A percentile compares a stretch with the other conserved stretches of the same genome.
Conservation (phyloP, 1,140 invertebrate genomes). For the Rhyacophila brunnea region DNA sequence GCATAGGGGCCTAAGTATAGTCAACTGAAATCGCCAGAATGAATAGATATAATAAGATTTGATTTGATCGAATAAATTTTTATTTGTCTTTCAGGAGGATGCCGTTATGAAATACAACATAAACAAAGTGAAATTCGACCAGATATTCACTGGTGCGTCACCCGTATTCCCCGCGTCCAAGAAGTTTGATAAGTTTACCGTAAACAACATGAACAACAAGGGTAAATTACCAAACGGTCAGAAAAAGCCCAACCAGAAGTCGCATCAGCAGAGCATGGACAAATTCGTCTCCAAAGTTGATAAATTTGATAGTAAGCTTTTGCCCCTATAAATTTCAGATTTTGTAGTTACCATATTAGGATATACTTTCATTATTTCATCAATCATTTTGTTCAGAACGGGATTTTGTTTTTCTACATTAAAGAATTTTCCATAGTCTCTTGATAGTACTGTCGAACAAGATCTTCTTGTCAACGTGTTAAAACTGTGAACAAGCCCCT, state of each 20-base stretch:
- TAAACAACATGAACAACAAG: conserved; percentile 47
- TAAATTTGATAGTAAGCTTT: conserved; percentile 44
- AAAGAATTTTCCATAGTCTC: no score
- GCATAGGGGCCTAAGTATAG: no score
- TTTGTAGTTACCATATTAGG: no score
- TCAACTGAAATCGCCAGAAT: no score
- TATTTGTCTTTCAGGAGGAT: conserved; percentile 60
- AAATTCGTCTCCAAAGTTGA: conserved; percentile 64
- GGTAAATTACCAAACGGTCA: conserved; percentile 52
- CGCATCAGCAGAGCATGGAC: conserved; percentile 61
- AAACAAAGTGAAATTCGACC: conserved; percentile 68
- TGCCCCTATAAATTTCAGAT: background rate
- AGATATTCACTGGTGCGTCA: conserved; percentile 78
- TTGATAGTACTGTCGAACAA: no score
- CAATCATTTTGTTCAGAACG: no score
- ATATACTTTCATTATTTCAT: no score
- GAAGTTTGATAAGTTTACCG: conserved; percentile 54
- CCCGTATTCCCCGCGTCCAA: conserved; percentile 70
- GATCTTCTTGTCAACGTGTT: no score
- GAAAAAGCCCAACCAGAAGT: conserved; percentile 56
- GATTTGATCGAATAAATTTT: no score
- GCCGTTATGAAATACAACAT: conserved; percentile 71
- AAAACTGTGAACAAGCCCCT: no score
- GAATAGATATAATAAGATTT: no score
- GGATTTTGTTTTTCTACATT: no score